Evolutionary conservation across 2,113 vertebrate genomes (phyloP).

Genomic region (Cervus canadensis): DNA sequence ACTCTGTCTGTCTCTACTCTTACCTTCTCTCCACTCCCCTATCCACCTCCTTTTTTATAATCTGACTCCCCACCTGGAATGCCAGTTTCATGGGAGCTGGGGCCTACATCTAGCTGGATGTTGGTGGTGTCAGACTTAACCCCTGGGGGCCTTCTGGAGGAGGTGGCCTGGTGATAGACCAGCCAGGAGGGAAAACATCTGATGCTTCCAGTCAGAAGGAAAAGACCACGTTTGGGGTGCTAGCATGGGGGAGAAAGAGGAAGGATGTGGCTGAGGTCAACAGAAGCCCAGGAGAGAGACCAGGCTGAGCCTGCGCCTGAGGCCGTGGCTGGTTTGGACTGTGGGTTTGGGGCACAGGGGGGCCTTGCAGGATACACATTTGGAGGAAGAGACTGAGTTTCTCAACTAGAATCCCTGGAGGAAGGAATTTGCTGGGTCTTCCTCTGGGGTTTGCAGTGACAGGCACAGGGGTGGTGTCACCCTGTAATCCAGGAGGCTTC

Average conservation of each 20-base stretch:
- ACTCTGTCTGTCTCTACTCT: not conserved
- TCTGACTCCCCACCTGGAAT: not conserved
- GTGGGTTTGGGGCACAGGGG: not conserved
- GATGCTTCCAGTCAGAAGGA: not conserved
- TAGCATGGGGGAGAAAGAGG: not conserved
- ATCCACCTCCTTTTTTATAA: too few species aligned
- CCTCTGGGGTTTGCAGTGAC: not conserved
- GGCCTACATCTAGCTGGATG: not conserved
- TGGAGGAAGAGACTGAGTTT: not conserved
- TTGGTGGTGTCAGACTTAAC: not conserved
- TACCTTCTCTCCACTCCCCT: too few species aligned
- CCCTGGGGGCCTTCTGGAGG: not conserved
- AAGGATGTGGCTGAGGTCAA: not conserved
- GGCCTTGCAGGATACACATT: not conserved
- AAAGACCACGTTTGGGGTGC: not conserved
- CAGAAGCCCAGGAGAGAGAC: not conserved
- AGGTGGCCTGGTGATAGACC: not conserved
- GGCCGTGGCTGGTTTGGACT: not conserved
- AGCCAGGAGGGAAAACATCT: not conserved
- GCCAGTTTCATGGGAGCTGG: not conserved
- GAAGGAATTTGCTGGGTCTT: not conserved
- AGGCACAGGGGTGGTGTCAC: not conserved
- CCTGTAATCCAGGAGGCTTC: not conserved
- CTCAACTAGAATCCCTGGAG: not conserved
- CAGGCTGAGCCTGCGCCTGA: not conserved